Conservation (phyloP, 2,113 vertebrate species). For the Oncorhynchus masou region DNA sequence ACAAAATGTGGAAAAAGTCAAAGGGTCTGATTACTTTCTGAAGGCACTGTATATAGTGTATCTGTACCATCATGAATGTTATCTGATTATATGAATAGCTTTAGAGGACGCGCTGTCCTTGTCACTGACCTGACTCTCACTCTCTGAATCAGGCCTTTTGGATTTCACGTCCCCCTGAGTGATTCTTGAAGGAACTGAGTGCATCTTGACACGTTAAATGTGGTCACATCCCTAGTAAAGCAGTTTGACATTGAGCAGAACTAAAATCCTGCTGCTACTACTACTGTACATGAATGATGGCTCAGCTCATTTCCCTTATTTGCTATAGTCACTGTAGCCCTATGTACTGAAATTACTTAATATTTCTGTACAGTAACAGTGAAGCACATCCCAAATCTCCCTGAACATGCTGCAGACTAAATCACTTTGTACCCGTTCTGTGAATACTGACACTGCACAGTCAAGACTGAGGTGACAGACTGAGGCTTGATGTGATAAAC, state of each 20-base stretch:
- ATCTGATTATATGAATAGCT: background rate
- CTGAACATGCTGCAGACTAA: background rate
- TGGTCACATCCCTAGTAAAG: background rate
- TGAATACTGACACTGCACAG: background rate
- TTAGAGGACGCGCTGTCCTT: background rate
- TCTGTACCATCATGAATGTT: background rate
- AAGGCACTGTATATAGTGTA: background rate
- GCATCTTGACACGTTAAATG: background rate
- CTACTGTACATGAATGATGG: background rate
- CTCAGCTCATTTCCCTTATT: background rate
- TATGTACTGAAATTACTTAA: too few relatives aligned
- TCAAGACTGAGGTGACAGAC: constrained; percentile 1
- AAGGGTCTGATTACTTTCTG: too few relatives aligned
- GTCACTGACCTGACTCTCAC: background rate
- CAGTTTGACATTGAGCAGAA: background rate
- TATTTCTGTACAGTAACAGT: background rate
- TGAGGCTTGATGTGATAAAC: background rate
- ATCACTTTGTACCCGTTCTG: background rate
- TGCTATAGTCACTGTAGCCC: too few relatives aligned
- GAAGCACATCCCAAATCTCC: background rate
- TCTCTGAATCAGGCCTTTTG: background rate
- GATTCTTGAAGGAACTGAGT: background rate
- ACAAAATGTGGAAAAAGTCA: too few relatives aligned
- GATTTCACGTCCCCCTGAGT: background rate
- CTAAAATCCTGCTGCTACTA: background rate